These are phyloP conservation scores for Leiothrix lutea DNA, from an alignment of 2,113 vertebrate genomes.

Conservation along the genomic window DNA sequence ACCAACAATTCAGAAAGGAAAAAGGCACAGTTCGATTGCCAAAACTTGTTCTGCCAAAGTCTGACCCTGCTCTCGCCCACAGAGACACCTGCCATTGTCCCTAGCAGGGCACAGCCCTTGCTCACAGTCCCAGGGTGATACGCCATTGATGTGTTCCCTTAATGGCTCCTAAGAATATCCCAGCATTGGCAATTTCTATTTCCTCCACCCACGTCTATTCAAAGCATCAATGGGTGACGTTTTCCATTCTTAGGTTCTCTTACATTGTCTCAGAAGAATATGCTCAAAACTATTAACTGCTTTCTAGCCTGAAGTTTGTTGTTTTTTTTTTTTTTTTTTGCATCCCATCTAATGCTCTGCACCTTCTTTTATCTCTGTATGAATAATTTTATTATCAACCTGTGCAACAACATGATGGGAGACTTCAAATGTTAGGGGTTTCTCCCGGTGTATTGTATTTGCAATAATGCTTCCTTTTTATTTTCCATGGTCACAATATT, in stretches of 20 bases:
- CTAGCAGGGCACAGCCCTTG: background rate
- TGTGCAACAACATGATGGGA: background rate
- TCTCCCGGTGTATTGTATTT: background rate
- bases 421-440: background rate
- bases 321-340: background rate
- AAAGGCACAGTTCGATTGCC: background rate
- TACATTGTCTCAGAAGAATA: background rate
- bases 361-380: background rate
- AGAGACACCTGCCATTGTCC: background rate
- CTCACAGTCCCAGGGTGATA: background rate
- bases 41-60: background rate
- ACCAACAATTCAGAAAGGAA: background rate
- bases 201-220: background rate
- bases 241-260: background rate
- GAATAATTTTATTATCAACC: background rate
- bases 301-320: background rate
- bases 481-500: background rate
- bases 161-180: background rate
- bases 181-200: background rate
- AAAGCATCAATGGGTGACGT: background rate
- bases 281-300: background rate
- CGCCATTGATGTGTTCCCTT: background rate
- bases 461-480: background rate
- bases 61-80: background rate
- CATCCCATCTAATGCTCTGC: background rate